Evolutionary conservation across 2,797 vertebrate genomes (phyloP).

Genomic region (Monodelphis domestica): DNA sequence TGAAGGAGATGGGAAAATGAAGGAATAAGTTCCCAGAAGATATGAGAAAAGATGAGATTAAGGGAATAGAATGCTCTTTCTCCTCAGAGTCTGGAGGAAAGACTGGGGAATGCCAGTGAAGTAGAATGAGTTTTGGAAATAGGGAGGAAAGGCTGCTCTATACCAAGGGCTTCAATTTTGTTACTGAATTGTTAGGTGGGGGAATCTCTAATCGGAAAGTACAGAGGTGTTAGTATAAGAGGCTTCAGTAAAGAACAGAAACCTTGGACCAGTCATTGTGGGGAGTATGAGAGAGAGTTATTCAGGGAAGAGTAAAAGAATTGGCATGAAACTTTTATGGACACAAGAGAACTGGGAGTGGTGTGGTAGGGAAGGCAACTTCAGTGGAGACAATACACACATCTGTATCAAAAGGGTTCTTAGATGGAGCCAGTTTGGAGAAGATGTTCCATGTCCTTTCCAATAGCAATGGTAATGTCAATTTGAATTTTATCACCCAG

Average conservation of each 20-base stretch:
- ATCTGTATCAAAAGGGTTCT: background rate
- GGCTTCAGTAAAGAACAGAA: background rate
- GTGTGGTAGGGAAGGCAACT: background rate
- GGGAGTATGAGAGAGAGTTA: background rate
- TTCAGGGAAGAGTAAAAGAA: background rate
- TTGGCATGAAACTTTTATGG: background rate
- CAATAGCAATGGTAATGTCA: no score
- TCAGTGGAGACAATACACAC: background rate
- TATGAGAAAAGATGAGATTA: background rate
- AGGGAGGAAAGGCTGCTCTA: background rate
- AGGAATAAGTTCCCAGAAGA: background rate
- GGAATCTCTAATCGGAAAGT: background rate
- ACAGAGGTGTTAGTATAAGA: background rate
- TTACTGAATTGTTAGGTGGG: background rate
- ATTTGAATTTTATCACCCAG: background rate
- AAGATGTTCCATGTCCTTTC: background rate
- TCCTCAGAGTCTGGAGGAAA: background rate
- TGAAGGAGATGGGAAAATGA: background rate
- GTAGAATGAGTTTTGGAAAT: background rate
- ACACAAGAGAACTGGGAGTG: background rate
- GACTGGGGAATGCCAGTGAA: background rate
- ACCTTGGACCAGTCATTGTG: background rate
- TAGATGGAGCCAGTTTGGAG: background rate
- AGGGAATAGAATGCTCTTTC: background rate
- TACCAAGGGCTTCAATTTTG: background rate